phyloP scores from a whole-genome alignment of 1,140 invertebrate genomes.

The Drosophila tropicalis region DNA sequence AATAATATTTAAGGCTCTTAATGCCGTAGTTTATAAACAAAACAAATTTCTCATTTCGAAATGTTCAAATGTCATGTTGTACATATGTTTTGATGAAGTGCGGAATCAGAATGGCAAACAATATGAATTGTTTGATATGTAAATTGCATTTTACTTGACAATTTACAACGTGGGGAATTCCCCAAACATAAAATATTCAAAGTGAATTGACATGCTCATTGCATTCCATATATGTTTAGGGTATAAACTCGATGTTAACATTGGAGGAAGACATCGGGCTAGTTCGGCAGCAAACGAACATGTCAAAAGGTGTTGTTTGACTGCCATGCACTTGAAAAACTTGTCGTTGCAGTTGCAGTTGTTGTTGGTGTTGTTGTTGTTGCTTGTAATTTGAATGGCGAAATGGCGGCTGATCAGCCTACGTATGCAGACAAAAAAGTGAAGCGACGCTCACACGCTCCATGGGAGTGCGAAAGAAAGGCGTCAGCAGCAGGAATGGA shows the following conservation, averaged over 20 bases:
- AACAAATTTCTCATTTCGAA: no score
- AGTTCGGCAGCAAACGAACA: constrained; percentile 52
- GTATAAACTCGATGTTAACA: constrained; percentile 19
- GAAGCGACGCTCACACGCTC: constrained; percentile 11
- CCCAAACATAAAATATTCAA: constrained; percentile 1
- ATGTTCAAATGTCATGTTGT: background rate
- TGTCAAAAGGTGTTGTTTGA: constrained; percentile 77
- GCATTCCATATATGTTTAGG: constrained; percentile 4
- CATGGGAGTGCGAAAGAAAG: constrained; percentile 61
- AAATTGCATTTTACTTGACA: background rate
- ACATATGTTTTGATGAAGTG: background rate
- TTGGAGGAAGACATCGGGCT: background rate
- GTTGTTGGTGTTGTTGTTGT: constrained; percentile 32
- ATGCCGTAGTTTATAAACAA: no score
- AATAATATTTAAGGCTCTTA: no score
- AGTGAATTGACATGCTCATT: background rate
- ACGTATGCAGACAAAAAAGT: constrained; percentile 25
- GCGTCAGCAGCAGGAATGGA: constrained; percentile 22
- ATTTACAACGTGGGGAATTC: background rate
- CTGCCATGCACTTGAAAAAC: constrained; percentile 76
- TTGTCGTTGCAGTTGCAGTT: constrained; percentile 49
- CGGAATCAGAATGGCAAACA: background rate
- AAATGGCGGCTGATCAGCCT: constrained; percentile 62
- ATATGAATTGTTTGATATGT: background rate
- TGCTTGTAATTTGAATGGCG: constrained; percentile 72